phyloP scores from a whole-genome alignment of 1,140 invertebrate genomes.

The Ephestia elutella region DNA sequence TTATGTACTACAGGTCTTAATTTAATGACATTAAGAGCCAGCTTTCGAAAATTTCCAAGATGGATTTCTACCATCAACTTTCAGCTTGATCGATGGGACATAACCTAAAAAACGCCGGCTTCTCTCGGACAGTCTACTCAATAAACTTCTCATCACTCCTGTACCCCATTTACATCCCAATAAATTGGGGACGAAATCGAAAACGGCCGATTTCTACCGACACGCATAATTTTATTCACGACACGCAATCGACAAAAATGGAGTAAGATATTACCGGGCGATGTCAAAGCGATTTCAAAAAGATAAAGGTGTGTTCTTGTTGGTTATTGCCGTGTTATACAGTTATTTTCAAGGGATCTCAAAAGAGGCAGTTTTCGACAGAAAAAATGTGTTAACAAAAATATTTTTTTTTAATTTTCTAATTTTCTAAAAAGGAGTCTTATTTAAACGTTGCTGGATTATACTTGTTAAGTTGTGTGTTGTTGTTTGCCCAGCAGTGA shows the following conservation, averaged over 20 bases:
- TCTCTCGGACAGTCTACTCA: neutral
- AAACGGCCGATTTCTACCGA: neutral
- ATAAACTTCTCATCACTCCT: neutral
- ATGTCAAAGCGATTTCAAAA: conserved; percentile 30
- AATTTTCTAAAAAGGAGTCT: too few species aligned
- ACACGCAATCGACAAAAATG: conserved; percentile 25
- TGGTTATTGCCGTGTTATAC: too few species aligned
- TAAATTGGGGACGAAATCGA: neutral
- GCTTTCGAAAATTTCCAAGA: neutral
- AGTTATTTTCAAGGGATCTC: too few species aligned
- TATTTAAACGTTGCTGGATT: too few species aligned
- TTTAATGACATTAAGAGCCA: neutral
- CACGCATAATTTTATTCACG: conserved; percentile 31
- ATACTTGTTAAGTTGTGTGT: too few species aligned
- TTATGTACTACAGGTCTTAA: too few species aligned
- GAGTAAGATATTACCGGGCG: conserved; percentile 22
- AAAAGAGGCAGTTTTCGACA: too few species aligned
- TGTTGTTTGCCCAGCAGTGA: too few species aligned
- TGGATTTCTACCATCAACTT: neutral
- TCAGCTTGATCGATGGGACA: neutral
- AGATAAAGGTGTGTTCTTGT: conserved; percentile 3
- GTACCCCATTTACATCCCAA: neutral
- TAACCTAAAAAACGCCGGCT: neutral
- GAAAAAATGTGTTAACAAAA: too few species aligned
- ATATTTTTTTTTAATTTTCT: too few species aligned